Percentiles rank a stretch among this genome's conserved stretches.
These are phyloP conservation scores for Drosophila gunungcola DNA, from an alignment of 1,140 invertebrate genomes.

Conservation along the genomic window DNA sequence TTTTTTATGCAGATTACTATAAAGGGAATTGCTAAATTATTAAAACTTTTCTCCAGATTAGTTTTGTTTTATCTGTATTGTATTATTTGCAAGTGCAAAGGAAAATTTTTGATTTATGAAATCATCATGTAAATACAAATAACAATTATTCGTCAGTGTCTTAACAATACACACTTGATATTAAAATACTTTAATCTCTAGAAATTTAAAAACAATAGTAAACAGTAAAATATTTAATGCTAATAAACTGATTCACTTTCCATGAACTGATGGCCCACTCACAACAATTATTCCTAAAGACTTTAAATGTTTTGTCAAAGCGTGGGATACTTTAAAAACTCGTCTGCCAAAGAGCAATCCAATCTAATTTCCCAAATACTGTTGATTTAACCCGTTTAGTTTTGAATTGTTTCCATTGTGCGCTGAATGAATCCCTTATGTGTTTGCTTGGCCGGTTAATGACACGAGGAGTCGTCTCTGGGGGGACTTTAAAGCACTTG, in stretches of 20 bases:
- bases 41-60: no score
- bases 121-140: no score
- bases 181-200: not conserved
- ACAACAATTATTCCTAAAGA: not conserved
- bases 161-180: not conserved
- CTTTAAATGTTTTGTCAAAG: slow-evolving; percentile 1
- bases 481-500: slow-evolving; percentile 30
- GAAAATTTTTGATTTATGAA: no score
- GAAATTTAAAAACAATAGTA: not conserved
- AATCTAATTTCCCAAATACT: not conserved
- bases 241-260: slow-evolving; percentile 19
- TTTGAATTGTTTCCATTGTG: slow-evolving; percentile 37
- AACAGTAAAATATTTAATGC: not conserved
- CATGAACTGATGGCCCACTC: not conserved
- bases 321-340: not conserved
- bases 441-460: slow-evolving; percentile 56
- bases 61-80: no score
- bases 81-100: no score
- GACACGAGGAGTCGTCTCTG: slow-evolving; percentile 45
- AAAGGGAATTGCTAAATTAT: slow-evolving; percentile 9
- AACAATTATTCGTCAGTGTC: no score
- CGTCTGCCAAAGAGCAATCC: not conserved
- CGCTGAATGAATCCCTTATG: slow-evolving; percentile 16
- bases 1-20: not conserved
- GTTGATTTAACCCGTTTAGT: slow-evolving; percentile 1